Percentiles rank a stretch among this genome's conserved stretches.
Conservation (phyloP, 2,797 vertebrate species). For the Orestias chungarensis region DNA sequence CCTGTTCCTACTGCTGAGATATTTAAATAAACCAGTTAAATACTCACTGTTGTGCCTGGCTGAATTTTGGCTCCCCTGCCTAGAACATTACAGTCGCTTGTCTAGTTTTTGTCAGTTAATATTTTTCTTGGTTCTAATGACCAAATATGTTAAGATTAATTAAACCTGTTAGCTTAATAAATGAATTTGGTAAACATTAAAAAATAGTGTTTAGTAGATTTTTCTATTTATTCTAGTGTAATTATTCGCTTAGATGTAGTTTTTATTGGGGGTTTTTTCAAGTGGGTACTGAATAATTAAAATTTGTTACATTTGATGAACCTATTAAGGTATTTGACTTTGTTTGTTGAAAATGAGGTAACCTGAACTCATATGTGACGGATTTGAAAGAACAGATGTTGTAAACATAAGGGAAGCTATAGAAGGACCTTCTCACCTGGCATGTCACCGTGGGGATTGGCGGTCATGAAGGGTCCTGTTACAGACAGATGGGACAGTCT, state of each 20-base stretch:
- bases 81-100: too few relatives aligned
- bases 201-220: not conserved
- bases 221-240: not conserved
- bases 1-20: too few relatives aligned
- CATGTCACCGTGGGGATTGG: constrained; percentile 55
- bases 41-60: too few relatives aligned
- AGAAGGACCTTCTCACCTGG: constrained; percentile 66
- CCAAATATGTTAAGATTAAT: not conserved
- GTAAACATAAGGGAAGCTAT: constrained; percentile 27
- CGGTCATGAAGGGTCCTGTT: constrained; percentile 40
- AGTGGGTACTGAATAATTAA: too few relatives aligned
- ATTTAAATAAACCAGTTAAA: too few relatives aligned
- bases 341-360: not conserved
- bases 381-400: not conserved
- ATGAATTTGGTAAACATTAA: not conserved
- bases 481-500: constrained; percentile 63
- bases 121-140: not conserved
- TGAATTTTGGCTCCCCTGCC: too few relatives aligned
- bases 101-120: too few relatives aligned
- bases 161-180: not conserved
- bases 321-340: too few relatives aligned
- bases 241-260: not conserved
- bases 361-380: constrained; percentile 1
- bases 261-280: not conserved
- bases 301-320: too few relatives aligned